phyloP scores from a whole-genome alignment of 2,797 vertebrate genomes.

The Pseudochaenichthys georgianus region DNA sequence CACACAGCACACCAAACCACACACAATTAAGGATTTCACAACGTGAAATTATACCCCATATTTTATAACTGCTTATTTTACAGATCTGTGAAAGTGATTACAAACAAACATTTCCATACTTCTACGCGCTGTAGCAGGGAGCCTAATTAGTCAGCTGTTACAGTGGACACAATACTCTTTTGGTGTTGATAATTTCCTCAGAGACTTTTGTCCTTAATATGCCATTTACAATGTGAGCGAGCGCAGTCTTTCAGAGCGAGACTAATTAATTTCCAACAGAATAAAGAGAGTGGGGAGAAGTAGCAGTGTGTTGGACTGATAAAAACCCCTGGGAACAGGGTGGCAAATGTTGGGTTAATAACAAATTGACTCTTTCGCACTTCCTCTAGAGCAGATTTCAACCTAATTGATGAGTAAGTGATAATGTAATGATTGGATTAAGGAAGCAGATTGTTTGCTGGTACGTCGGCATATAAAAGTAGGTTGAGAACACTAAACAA shows the following conservation, averaged over 20 bases:
- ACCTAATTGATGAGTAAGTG: conserved; percentile 13
- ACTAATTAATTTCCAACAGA: conserved; percentile 77
- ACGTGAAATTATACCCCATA: background rate
- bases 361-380: conserved; percentile 19
- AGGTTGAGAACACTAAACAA: background rate
- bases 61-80: conserved; percentile 23
- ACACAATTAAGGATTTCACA: background rate
- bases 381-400: conserved; percentile 14
- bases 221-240: conserved; percentile 65
- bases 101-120: conserved; percentile 52
- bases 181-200: conserved; percentile 71
- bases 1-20: background rate
- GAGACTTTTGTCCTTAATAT: conserved; percentile 76
- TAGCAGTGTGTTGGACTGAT: conserved; percentile 56
- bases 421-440: conserved; percentile 16
- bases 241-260: conserved; percentile 67
- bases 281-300: conserved; percentile 55
- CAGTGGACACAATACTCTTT: conserved; percentile 66
- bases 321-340: conserved; percentile 47
- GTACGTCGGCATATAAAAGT: conserved; percentile 9
- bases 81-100: conserved; percentile 35
- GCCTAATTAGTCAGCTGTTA: conserved; percentile 72
- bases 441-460: background rate
- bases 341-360: conserved; percentile 24
- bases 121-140: conserved; percentile 39